A percentile compares a stretch with the other conserved stretches of the same genome.
Conservation (phyloP, 2,888 invertebrate genomes). For the Campoletis raptor region DNA sequence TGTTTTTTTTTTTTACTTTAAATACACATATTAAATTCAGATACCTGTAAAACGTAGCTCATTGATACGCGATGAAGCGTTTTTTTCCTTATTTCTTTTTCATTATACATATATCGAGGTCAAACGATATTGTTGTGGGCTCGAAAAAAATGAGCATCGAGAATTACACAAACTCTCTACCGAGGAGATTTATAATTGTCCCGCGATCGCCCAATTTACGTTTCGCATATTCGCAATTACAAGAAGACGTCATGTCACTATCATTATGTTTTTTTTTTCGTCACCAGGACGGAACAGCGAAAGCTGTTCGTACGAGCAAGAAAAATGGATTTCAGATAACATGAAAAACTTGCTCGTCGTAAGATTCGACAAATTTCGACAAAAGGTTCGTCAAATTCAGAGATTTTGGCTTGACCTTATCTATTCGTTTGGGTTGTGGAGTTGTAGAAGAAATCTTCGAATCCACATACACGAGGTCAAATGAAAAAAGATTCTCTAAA, state of each 20-base stretch:
- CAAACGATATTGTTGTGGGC: conserved; percentile 27
- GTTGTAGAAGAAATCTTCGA: not conserved
- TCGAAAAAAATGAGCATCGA: conserved; percentile 26
- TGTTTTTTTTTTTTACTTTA: conserved; percentile 41
- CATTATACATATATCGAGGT: conserved; percentile 21
- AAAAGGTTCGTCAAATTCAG: not conserved
- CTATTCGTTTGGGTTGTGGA: not conserved
- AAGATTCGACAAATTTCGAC: not conserved
- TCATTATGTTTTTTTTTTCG: conserved; percentile 10
- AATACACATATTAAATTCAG: conserved; percentile 55
- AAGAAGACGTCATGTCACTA: conserved; percentile 43
- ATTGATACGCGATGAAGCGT: conserved; percentile 61
- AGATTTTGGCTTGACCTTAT: not conserved
- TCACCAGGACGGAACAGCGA: not conserved
- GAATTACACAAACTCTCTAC: conserved; percentile 17
- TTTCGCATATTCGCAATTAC: conserved; percentile 45
- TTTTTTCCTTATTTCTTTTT: conserved; percentile 32
- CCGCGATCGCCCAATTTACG: conserved; percentile 29
- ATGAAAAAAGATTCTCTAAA: not conserved
- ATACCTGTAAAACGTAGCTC: conserved; percentile 59
- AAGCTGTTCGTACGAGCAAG: not conserved
- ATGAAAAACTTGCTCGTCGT: not conserved
- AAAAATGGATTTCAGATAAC: not conserved
- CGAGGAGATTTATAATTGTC: conserved; percentile 39
- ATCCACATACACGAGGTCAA: not conserved